Base-by-base conservation (phyloP, 2,113 vertebrate species). In the Barbus barbus region DNA sequence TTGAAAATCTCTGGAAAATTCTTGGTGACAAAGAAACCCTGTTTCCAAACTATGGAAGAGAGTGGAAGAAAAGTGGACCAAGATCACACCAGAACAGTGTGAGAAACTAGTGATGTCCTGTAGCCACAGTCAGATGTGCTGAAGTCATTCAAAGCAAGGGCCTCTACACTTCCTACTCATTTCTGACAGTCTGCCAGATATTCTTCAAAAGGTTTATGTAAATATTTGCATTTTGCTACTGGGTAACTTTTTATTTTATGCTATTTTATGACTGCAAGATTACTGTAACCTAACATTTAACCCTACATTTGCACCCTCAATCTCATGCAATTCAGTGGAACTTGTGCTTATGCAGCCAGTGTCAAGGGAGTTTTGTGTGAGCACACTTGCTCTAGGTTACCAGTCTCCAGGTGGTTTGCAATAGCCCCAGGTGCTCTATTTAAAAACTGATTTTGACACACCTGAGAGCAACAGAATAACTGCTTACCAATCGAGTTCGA, bases 301-400 rank as follows among this genome's bases (percentile, higher is more conserved):
- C 9, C 53, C 53, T 58, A 2, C 7, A 58, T 58, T 58, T 58
- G 22, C 53, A 58, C 53, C 0, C 20, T 56, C 53, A n/a, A 11
- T 58, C 4, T 38, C 6, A 16, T 58, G 75, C 14, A n/a, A 58
- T 36, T n/a, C 31, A 60, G 53, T 60, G 75, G 53, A 77, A 58
- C 11, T 65, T 65, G 56, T 28, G 33, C 3, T 58, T 41, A 18
- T 78, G 51, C 7, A 65, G 16, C 60, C 26, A 5, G 24, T 67
- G 18, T 48, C 41, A n/a, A 26, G 60, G 24, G 78, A 80, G n/a
- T 28, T 31, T 33, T 69, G 36, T 58, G 46, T 33, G 73, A 72
- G 31, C 22, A 63, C 48, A 71, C 20, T 24, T 82, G 67, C 69
- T 38, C 87, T 86, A 69, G 86, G 86, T 85, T 76, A 87, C 86